Base-by-base conservation (phyloP, 2,797 vertebrate genomes). In the Melanotaenia trifasciata region DNA sequence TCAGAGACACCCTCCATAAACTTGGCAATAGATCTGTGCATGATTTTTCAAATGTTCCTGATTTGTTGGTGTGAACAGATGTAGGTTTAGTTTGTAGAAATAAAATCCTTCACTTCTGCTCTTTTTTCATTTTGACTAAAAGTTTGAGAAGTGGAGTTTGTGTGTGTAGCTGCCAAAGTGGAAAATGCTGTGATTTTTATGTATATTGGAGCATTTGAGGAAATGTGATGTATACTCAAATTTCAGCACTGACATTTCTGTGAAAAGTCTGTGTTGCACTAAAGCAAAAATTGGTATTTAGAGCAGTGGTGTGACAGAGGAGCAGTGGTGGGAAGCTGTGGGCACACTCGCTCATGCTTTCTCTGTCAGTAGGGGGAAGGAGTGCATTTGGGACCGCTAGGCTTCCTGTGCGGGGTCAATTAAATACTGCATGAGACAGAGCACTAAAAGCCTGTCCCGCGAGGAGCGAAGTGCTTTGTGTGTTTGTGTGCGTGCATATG, bases 401-500 rank as follows among this genome's bases (percentile, higher is more conserved):
- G 93, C 94, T 95, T 95, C 94, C 94, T 95, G 94, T 94, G 92
- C 89, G 90, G 93, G 93, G 92, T 94, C 93, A 95, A 94, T 95
- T 95, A 94, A 95, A 95, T 95, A 95, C 94, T 95, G 94, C 94
- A 95, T 95, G 94, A 95, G 94, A 93, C 92, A 92, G 93, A 93
- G 94, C 94, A 94, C 95, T 95, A 95, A 95, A 95, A 95, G 95
- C 95, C 91, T 91, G 90, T 92, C 92, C 93, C 84, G 75, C 76
- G 90, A 93, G 93, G 87, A 92, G 91, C 57, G 54, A 85, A 95
- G 94, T 93, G 93, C 92, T 93, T 87, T 92, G 89, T 93, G 89
- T 85, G 76, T 87, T 70, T 81, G 63, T 69, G 80, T 65, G 64
- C 53, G 66, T 72, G 64, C 53, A 43, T 74, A 33, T 54, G 43